phyloP scores from a whole-genome alignment of 2,113 vertebrate genomes.

The Xiphophorus couchianus region DNA sequence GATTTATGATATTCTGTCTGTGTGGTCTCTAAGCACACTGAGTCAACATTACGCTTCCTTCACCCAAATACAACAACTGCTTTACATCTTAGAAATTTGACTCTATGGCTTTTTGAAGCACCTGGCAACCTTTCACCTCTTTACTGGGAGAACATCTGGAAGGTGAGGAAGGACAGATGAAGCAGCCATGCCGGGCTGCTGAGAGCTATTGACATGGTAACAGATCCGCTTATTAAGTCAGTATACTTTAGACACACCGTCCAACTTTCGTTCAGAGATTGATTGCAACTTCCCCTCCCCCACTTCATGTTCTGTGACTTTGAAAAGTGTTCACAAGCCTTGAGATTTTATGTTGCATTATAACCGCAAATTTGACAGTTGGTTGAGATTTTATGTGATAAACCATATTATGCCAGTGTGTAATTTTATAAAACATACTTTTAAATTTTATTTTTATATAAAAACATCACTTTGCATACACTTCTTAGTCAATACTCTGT shows the following conservation, averaged over 20 bases:
- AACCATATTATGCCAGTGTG: too few relatives aligned
- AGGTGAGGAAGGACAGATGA: constrained; percentile 50
- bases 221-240: constrained; percentile 31
- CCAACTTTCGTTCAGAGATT: constrained; percentile 31
- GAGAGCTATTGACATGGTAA: constrained; percentile 61
- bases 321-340: too few relatives aligned
- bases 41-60: not conserved
- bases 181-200: constrained; percentile 17
- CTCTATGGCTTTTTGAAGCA: constrained; percentile 62
- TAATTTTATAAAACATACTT: too few relatives aligned
- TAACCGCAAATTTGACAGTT: not conserved
- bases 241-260: constrained; percentile 46
- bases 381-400: too few relatives aligned
- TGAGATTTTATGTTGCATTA: not conserved
- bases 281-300: constrained; percentile 23
- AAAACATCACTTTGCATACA: too few relatives aligned
- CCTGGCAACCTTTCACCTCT: constrained; percentile 79
- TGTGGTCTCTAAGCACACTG: constrained; percentile 47
- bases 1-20: constrained; percentile 38
- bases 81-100: constrained; percentile 66
- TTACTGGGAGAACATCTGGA: constrained; percentile 65
- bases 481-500: too few relatives aligned
- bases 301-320: constrained; percentile 10
- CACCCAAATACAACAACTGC: constrained; percentile 23
- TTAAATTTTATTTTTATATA: too few relatives aligned